Evolutionary conservation across 2,888 invertebrate genomes (phyloP).

Genomic region (Phengaris arion): DNA sequence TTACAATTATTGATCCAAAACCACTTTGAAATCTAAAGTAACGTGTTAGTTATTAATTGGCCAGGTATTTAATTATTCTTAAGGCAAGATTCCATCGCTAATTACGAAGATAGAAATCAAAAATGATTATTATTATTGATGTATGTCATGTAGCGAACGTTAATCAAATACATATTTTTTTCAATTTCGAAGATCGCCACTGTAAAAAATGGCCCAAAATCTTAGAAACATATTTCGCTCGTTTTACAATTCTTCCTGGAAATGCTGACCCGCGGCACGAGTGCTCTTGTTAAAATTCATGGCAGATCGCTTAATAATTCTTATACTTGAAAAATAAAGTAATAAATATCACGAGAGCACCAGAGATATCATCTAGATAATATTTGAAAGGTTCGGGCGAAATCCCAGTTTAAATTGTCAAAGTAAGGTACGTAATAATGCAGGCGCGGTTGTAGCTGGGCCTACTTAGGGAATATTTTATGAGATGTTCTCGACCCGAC

Average conservation of each 20-base stretch:
- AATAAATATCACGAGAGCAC: background rate
- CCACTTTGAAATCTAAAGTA: too few relatives aligned
- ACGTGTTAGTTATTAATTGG: too few relatives aligned
- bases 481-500: background rate
- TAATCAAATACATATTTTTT: too few relatives aligned
- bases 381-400: background rate
- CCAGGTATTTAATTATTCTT: too few relatives aligned
- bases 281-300: background rate
- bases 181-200: too few relatives aligned
- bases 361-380: background rate
- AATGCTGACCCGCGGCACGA: background rate
- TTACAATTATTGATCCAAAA: too few relatives aligned
- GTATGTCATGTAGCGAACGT: too few relatives aligned
- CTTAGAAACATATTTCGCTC: background rate
- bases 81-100: too few relatives aligned
- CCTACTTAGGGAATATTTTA: slow-evolving; percentile 8
- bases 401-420: slow-evolving; percentile 8
- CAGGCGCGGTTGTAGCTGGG: slow-evolving; percentile 6
- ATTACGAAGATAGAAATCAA: too few relatives aligned
- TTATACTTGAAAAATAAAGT: background rate
- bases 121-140: too few relatives aligned
- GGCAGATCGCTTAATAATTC: background rate
- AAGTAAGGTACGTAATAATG: background rate
- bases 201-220: background rate
- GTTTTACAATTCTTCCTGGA: background rate